Evolutionary conservation across 2,888 invertebrate genomes (phyloP).

Genomic region (Lasiommata megera): DNA sequence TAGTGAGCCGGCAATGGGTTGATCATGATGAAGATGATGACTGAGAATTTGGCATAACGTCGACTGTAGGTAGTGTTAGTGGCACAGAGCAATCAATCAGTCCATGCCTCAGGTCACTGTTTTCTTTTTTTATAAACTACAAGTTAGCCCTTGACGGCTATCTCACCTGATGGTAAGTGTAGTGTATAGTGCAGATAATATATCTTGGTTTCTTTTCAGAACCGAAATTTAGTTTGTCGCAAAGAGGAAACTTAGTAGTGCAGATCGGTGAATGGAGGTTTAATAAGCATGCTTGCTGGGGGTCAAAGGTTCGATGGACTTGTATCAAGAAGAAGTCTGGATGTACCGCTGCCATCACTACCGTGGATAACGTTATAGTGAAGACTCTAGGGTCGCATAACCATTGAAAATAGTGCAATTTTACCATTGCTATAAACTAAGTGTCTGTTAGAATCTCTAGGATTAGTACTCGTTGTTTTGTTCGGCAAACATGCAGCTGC

Average conservation of each 20-base stretch:
- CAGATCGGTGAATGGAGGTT: constrained; percentile 74
- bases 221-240: constrained; percentile 68
- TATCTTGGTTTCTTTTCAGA: constrained; percentile 47
- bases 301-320: constrained; percentile 71
- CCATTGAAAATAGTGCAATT: constrained; percentile 43
- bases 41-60: too few relatives aligned
- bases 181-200: neutral
- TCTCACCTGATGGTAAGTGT: too few relatives aligned
- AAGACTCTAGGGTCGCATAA: constrained; percentile 72
- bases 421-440: neutral
- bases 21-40: too few relatives aligned
- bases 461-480: too few relatives aligned
- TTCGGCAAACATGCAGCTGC: too few relatives aligned
- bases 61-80: too few relatives aligned
- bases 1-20: too few relatives aligned
- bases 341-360: constrained; percentile 69
- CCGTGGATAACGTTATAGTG: constrained; percentile 68
- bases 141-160: too few relatives aligned
- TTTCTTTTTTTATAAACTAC: too few relatives aligned
- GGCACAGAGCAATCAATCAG: too few relatives aligned
- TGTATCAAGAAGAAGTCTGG: constrained; percentile 74
- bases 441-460: too few relatives aligned
- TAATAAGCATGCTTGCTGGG: constrained; percentile 73
- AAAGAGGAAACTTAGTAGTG: constrained; percentile 69
- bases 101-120: too few relatives aligned